A percentile compares a stretch with the other conserved stretches of the same genome.
These are phyloP conservation scores for Pituophis catenifer DNA, from an alignment of 2,113 vertebrate species.

Conservation along the genomic window DNA sequence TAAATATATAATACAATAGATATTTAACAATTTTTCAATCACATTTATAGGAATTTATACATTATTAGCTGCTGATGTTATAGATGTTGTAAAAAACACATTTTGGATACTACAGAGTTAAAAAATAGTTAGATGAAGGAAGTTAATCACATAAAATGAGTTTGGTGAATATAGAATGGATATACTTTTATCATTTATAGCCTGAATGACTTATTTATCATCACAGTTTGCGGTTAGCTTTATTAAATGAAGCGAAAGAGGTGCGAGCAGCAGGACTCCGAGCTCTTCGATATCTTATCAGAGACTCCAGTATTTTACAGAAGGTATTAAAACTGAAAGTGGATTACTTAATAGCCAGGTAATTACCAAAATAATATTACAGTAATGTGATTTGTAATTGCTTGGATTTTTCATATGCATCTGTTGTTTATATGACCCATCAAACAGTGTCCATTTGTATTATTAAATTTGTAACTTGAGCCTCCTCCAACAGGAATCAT, in stretches of 20 bases:
- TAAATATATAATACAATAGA: too few species aligned
- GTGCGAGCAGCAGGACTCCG: slow-evolving; percentile 94
- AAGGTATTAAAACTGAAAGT: slow-evolving; percentile 95
- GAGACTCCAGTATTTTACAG: slow-evolving; percentile 88
- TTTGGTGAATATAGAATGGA: neutral
- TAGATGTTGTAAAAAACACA: neutral
- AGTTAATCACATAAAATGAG: neutral
- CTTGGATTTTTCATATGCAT: neutral
- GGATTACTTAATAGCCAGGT: slow-evolving; percentile 98
- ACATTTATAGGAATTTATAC: neutral
- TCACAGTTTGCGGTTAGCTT: slow-evolving; percentile 86
- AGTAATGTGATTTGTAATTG: neutral
- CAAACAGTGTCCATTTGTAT: neutral
- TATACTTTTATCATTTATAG: neutral
- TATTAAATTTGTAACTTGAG: neutral
- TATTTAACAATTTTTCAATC: neutral
- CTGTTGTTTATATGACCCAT: neutral
- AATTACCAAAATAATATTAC: slow-evolving; percentile 20
- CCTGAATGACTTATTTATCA: neutral
- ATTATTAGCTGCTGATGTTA: neutral
- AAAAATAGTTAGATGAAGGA: neutral
- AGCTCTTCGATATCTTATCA: slow-evolving; percentile 93
- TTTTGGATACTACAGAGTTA: neutral
- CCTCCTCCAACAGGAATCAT: neutral
- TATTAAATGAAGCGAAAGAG: slow-evolving; percentile 98